A percentile compares a stretch with the other conserved stretches of the same genome.
These are phyloP conservation scores for Lethrus apterus DNA, from an alignment of 1,140 invertebrate species.

Conservation along the genomic window DNA sequence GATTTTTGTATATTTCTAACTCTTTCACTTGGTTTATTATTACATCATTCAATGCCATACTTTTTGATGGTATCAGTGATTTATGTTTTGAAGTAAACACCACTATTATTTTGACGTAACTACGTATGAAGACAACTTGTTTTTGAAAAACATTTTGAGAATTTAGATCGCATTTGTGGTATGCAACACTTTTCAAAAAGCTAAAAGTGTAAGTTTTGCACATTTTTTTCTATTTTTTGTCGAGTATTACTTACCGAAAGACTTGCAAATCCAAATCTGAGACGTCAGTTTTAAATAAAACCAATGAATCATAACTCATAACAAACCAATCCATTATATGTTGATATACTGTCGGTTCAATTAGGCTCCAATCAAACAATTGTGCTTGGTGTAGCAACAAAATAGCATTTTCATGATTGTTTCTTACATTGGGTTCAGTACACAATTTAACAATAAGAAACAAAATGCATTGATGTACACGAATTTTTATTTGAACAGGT, in stretches of 20 bases:
- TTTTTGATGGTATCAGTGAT: constrained; percentile 22
- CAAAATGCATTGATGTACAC: constrained; percentile 51
- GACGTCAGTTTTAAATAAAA: constrained; percentile 49
- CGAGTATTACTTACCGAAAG: constrained; percentile 38
- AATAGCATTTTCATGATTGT: constrained; percentile 39
- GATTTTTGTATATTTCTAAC: constrained; percentile 27
- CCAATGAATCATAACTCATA: constrained; percentile 65
- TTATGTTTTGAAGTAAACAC: constrained; percentile 34
- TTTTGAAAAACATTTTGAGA: constrained; percentile 25
- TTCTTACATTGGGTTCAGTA: constrained; percentile 62
- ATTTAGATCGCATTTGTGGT: constrained; percentile 21
- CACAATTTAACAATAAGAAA: constrained; percentile 61
- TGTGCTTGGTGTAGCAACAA: constrained; percentile 54
- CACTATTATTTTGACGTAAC: constrained; percentile 32
- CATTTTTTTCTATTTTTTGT: constrained; percentile 1
- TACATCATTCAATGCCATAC: constrained; percentile 25
- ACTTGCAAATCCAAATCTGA: constrained; percentile 43
- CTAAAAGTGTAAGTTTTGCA: constrained; percentile 26
- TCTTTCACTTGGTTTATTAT: constrained; percentile 30
- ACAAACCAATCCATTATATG: constrained; percentile 70
- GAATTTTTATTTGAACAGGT: constrained; percentile 36
- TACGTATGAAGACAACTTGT: constrained; percentile 35
- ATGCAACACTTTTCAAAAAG: constrained; percentile 34
- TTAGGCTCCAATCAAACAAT: constrained; percentile 60
- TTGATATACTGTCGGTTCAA: constrained; percentile 60